These are phyloP conservation scores for Cebus imitator DNA, from an alignment of 2,113 vertebrate genomes.

Conservation along the genomic window DNA sequence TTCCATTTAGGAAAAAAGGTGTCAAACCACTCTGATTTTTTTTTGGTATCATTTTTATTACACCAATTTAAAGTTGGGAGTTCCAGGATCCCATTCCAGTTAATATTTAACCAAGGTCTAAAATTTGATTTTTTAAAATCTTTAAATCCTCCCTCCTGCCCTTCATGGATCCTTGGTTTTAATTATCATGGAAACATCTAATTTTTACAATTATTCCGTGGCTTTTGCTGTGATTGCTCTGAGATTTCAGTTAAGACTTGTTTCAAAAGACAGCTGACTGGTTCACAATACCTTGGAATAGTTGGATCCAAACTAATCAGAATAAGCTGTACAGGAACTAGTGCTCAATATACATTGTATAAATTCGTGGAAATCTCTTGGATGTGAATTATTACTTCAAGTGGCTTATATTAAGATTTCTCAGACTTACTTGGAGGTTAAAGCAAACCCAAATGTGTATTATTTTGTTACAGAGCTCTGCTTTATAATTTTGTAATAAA, in stretches of 20 bases:
- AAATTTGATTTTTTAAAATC: constrained; percentile 7
- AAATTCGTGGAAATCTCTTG: constrained; percentile 68
- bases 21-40: not conserved
- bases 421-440: constrained; percentile 73
- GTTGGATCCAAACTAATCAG: constrained; percentile 75
- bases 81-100: constrained; percentile 32
- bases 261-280: constrained; percentile 51
- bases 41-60: constrained; percentile 9
- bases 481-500: constrained; percentile 91
- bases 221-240: constrained; percentile 51
- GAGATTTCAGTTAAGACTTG: constrained; percentile 62
- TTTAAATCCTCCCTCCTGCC: not conserved
- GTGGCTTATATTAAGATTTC: constrained; percentile 77
- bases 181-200: constrained; percentile 46
- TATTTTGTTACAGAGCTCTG: constrained; percentile 84
- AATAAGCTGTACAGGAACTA: constrained; percentile 73
- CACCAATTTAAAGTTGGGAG: constrained; percentile 59
- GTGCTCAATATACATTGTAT: constrained; percentile 75
- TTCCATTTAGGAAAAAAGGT: constrained; percentile 38
- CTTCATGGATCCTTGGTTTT: constrained; percentile 43
- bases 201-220: constrained; percentile 32
- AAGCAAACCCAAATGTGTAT: constrained; percentile 72
- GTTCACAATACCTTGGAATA: constrained; percentile 71
- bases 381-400: constrained; percentile 81
- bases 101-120: not conserved